phyloP scores from a whole-genome alignment of 1,140 invertebrate species.

The Musca vetustissima region DNA sequence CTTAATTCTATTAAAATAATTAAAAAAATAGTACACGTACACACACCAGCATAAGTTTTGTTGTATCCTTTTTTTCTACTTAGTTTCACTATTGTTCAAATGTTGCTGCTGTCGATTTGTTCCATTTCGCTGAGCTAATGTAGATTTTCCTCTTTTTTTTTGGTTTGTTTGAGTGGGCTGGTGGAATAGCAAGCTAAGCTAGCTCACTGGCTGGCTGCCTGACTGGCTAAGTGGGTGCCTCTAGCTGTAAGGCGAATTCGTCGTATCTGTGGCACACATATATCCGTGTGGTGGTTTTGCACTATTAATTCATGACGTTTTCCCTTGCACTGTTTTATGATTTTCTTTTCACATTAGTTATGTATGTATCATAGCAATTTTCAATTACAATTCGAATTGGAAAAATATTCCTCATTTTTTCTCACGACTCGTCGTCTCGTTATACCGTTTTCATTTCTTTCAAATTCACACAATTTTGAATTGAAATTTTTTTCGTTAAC shows the following conservation, averaged over 20 bases:
- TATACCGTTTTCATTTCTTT: neutral
- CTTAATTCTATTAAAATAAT: constrained; percentile 23
- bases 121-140: too few relatives aligned
- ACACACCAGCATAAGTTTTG: constrained; percentile 11
- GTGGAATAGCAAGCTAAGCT: too few relatives aligned
- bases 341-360: constrained; percentile 18
- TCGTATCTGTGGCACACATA: too few relatives aligned
- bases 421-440: neutral
- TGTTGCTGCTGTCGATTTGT: too few relatives aligned
- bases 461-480: neutral
- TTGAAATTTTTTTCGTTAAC: neutral
- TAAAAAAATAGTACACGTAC: constrained; percentile 6
- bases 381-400: neutral
- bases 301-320: too few relatives aligned
- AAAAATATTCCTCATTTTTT: neutral
- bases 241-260: too few relatives aligned
- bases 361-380: constrained; percentile 19
- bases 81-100: too few relatives aligned
- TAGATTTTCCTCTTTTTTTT: too few relatives aligned
- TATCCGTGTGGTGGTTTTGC: too few relatives aligned
- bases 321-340: neutral
- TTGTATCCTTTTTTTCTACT: neutral
- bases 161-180: too few relatives aligned
- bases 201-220: too few relatives aligned
- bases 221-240: too few relatives aligned